Base-by-base conservation (phyloP, 2,797 vertebrate species). In the Oryzias sinensis region DNA sequence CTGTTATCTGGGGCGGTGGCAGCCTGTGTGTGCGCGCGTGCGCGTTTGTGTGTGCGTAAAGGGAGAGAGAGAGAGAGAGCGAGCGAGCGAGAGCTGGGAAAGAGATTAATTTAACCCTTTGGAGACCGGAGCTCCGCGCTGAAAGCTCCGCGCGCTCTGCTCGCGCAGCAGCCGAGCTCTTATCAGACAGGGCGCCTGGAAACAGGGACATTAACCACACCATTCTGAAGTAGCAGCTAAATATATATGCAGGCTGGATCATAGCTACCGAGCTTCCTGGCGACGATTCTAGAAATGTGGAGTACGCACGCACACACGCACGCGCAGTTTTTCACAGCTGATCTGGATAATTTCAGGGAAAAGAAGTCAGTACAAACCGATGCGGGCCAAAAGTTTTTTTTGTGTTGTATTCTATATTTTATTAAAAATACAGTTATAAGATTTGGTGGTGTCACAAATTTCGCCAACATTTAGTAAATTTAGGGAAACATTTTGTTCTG, bases 1-100 rank as follows among this genome's bases (percentile, higher is more conserved):
- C 88, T 87, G 85, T 89, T 89, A 88, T 89, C 88, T 89, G 86
- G 88, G 87, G 85, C 84, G 88, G 87, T 88, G 88, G 88, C 86
- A 84, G 88, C 68, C 80, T 87, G 80, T 80, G 82, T 84, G 80
- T 82, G 78, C 62, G 72, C 54, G 53, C 17, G 17, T 27, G 17
- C 14, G 17, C 44, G 17, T 81, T 77, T 80, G 79, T 71, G 80
- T 65, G 71, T 52, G 77, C 51, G 74, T 27, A 47, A 15, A 68
- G 48, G 40, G 57, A 50, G 55, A 5, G 72, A 15, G 56, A 14
- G 60, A 47, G 71, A 46, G 63, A 44, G 52, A 18, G 55, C 43
- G 67, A 42, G 59, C 16, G 61, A 53, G 72, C 53, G 76, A 22
- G 66, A 43, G 51, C 9, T 46, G 67, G 65, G 70, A 49, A 79